phyloP scores from a whole-genome alignment of 2,797 vertebrate genomes.

The Margarornis squamiger region DNA sequence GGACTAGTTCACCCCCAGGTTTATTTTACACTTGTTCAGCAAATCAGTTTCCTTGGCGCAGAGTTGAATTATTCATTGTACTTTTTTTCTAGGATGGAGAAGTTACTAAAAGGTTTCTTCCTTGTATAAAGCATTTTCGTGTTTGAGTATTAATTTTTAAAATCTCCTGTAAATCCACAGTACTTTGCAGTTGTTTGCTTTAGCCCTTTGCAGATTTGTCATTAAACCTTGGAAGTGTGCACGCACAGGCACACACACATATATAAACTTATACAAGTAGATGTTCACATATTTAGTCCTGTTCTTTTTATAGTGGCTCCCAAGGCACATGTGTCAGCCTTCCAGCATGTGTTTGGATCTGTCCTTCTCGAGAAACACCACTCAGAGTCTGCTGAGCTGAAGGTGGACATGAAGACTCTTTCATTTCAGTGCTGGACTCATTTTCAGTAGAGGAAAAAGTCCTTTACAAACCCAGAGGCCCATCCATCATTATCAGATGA shows the following conservation, averaged over 20 bases:
- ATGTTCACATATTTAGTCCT: background rate
- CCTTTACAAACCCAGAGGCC: background rate
- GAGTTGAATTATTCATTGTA: constrained; percentile 61
- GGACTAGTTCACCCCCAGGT: background rate
- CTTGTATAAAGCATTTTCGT: constrained; percentile 43
- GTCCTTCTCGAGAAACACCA: background rate
- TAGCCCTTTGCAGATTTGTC: background rate
- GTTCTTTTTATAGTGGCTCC: background rate
- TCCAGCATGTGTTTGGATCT: fast-evolving
- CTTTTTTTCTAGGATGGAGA: background rate
- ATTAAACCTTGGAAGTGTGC: background rate
- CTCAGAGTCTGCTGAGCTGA: background rate
- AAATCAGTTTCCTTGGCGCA: background rate
- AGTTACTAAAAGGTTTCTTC: background rate
- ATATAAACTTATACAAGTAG: background rate
- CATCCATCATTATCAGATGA: fast-evolving
- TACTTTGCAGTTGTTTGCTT: background rate
- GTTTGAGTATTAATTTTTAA: constrained; percentile 71
- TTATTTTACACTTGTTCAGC: constrained; percentile 16
- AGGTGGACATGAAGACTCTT: background rate
- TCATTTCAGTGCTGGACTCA: background rate
- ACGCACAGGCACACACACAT: background rate
- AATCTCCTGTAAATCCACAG: background rate
- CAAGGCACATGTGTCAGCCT: background rate
- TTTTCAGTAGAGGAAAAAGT: background rate